Evolutionary conservation across 2,797 vertebrate species (phyloP), one percentile per base, ranked within the genome.

Genomic region (Amazonetta brasiliensis): DNA sequence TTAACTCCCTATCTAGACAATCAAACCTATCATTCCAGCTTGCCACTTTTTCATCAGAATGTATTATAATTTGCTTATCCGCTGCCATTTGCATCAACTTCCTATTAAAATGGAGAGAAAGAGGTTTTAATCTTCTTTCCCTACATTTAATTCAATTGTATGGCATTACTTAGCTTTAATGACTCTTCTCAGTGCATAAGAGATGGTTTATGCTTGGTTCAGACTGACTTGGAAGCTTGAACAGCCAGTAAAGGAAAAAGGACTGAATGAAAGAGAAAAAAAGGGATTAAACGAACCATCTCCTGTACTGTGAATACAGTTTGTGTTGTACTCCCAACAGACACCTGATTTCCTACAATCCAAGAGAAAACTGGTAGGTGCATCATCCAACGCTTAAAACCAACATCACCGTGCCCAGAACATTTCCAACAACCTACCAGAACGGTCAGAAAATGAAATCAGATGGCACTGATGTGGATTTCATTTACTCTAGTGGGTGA

Each of bases 141-240:
- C 66, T 52, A 37, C 80, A 56, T 92, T 95, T 97, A 96, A 97
- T 96, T 97, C 96, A 95, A 94, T 96, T 90, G 64, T 44, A 23
- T 25, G 58, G 67, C 87, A 84, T 81, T 87, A 77, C 55, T 86
- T 41, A 8, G 92, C 72, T 87, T 80, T 87, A 93, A 97, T 73
- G 91, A 93, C 93, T 83, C 87, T 78, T 56, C 80, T 67, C 16
- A 0, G 55, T 16, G 72, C 56, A 2, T 31, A 58, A 58, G 83
- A 44, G 44, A 8, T 6, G 46, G 59, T 55, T 89, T 75, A 43
- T 60, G 81, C 73, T 86, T 23, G 31, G 37, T 56, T 64, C 55
- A 35, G 64, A 71, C 17, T 79, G 71, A 87, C 79, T 85, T 54
- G 21, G 43, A 69, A 94, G 59, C 58, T 73, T 56, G 23, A 50